phyloP scores from a whole-genome alignment of 1,140 invertebrate genomes.

The Drosophila nasuta region DNA sequence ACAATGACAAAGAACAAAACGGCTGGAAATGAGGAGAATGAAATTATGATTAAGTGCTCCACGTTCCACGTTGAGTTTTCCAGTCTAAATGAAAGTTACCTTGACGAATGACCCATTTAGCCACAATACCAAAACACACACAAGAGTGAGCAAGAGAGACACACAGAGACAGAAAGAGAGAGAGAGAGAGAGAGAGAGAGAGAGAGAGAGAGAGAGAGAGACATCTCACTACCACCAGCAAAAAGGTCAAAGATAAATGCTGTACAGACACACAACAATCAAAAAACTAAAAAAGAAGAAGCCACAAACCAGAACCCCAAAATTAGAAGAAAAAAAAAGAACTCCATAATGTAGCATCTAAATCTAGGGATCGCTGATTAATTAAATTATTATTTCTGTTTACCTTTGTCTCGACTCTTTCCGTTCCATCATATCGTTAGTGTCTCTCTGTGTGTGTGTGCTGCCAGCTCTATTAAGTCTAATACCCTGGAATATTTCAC shows the following conservation, averaged over 20 bases:
- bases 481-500: conserved; percentile 28
- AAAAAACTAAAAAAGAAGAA: conserved; percentile 18
- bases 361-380: conserved; percentile 42
- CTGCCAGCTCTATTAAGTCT: conserved; percentile 19
- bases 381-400: conserved; percentile 50
- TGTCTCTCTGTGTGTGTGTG: not conserved
- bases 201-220: not conserved
- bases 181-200: conserved; percentile 3
- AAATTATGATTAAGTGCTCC: conserved; percentile 77
- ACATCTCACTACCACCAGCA: conserved; percentile 29
- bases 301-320: conserved; percentile 49
- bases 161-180: not conserved
- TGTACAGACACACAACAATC: conserved; percentile 22
- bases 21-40: conserved; percentile 54
- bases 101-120: conserved; percentile 83
- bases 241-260: conserved; percentile 78
- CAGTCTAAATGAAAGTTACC: conserved; percentile 83
- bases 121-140: conserved; percentile 69
- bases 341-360: conserved; percentile 22
- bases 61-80: conserved; percentile 68
- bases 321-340: not conserved
- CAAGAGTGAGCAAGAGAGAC: no score
- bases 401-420: not conserved
- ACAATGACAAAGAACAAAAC: conserved; percentile 76
- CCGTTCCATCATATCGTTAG: no score